Evolutionary conservation across 1,140 invertebrate species (phyloP), one percentile per base, ranked within the genome.

Genomic region (roundworm (Caenorhabditis elegans)): DNA sequence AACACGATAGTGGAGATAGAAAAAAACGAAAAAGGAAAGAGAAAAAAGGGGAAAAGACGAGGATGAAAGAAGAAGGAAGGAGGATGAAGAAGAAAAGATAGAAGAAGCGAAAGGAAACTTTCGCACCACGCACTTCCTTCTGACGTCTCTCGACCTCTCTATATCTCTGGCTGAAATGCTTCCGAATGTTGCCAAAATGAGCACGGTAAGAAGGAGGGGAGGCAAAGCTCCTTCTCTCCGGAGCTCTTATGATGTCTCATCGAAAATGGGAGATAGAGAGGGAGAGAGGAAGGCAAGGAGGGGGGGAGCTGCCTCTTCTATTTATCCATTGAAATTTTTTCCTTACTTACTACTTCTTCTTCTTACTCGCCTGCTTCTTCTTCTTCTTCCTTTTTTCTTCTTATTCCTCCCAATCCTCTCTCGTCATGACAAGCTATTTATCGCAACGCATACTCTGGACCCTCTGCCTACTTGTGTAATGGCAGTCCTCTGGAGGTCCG

Each of bases 151-250:
- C 60, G 34, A 60, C 53, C 53, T 60, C 53, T 60, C 24, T 28
- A 60, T n/a, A n/a, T n/a, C 53, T 60, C 19, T 34, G 34, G 2
- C 34, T 70, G 60, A n/a, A 70, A 70, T 39, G 60, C 60, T 39
- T 70, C 39, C 34, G 60, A 70, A 70, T 70, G 60, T 70, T 70
- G 60, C 60, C 60, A 70, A 70, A 70, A 70, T 70, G 60, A 70
- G n/a, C n/a, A n/a, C n/a, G n/a, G 17, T 8, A 65, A n/a, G 43
- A 31, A 31, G 17, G 26, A n/a, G n/a, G 8, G 11, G 22, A 22
- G 26, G 31, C 53, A 11, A 34, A n/a, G 4, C 53, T 26, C 31
- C 55, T 65, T 65, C 31, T 65, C 55, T 70, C 60, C 34, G n/a
- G n/a, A 39, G 34, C 60, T 70, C 60, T 70, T 70, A 70, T 70